Conservation (phyloP, 2,113 vertebrate genomes). For the Python bivittatus region DNA sequence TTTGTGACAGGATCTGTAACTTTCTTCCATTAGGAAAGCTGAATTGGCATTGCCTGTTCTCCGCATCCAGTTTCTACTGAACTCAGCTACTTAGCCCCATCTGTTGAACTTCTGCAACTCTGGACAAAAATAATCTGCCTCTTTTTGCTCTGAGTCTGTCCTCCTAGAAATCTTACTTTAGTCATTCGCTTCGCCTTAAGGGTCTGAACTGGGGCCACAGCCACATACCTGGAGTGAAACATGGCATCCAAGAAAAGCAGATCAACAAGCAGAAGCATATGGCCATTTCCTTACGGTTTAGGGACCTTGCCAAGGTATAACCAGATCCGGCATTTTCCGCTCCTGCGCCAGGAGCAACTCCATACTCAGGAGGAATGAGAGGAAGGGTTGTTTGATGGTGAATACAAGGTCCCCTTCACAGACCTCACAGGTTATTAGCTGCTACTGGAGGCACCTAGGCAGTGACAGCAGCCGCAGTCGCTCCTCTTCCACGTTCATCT, state of each 20-base stretch:
- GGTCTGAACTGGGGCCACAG: not conserved
- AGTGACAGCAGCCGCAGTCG: not conserved
- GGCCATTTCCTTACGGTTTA: constrained; percentile 19
- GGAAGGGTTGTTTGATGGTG: not conserved
- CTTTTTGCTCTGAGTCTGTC: not conserved
- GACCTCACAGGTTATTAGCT: not conserved
- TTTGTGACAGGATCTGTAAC: too few relatives aligned
- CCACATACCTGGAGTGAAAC: constrained; percentile 20
- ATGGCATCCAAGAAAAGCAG: not conserved
- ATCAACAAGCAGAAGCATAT: not conserved
- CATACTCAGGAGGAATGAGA: not conserved
- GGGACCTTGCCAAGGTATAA: not conserved
- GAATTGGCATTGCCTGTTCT: not conserved
- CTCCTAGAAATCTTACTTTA: not conserved
- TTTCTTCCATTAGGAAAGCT: not conserved
- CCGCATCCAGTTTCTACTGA: not conserved
- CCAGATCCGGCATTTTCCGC: not conserved
- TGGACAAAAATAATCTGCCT: not conserved
- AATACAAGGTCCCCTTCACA: too few relatives aligned
- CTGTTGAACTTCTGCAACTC: not conserved
- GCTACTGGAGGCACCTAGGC: not conserved
- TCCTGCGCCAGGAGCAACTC: not conserved
- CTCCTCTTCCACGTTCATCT: not conserved
- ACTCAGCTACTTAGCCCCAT: not conserved
- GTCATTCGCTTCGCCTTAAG: not conserved